Base-by-base conservation (phyloP, 2,888 invertebrate genomes). In the Proisotoma minuta region DNA sequence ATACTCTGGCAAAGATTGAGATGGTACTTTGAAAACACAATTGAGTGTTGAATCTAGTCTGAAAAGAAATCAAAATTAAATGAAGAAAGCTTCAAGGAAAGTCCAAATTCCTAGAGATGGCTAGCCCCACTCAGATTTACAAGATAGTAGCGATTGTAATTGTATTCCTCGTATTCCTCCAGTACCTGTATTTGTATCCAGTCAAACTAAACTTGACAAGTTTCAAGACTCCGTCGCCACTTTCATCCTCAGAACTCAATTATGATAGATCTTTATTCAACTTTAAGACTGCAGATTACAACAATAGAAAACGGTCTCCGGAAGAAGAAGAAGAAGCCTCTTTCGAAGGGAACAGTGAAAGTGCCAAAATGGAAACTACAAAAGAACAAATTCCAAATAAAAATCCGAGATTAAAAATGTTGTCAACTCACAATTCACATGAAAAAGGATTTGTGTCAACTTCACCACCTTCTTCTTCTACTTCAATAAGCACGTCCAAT, bases 151-250 rank as follows among this genome's bases (percentile, higher is more conserved):
- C 64, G 26, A 60, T 58, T 28, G 60, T 66, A 43, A 60, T 69
- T 27, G 58, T 70, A 5, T 62, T 70, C 54, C 60, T 70, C 20
- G 65, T 68, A 54, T 68, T 65, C 26, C 64, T 70, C 24, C 70
- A 70, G 57, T 70, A 70, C 57, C 63, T 70, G 66, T 70, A 67
- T 48, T 66, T 70, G 51, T 70, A 67, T 29, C 69, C 69, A 8
- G 20, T 67, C 18, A 70, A 67, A 57, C 54, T 62, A 1, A 62
- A 59, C 22, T 22, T 49, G n/a, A 39, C 57, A 15, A 51, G 27
- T n/a, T 52, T 52, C 15, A 20, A 51, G 12, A 47, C 50, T 52
- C 28, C 27, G 3, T n/a, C 27, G 0, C n/a, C 27, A 20, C 39
- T 26, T 20, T 28, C 22, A 15, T 49, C 39, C 27, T 56, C 22